Conservation (phyloP, 2,797 vertebrate species). For the Catharus ustulatus region DNA sequence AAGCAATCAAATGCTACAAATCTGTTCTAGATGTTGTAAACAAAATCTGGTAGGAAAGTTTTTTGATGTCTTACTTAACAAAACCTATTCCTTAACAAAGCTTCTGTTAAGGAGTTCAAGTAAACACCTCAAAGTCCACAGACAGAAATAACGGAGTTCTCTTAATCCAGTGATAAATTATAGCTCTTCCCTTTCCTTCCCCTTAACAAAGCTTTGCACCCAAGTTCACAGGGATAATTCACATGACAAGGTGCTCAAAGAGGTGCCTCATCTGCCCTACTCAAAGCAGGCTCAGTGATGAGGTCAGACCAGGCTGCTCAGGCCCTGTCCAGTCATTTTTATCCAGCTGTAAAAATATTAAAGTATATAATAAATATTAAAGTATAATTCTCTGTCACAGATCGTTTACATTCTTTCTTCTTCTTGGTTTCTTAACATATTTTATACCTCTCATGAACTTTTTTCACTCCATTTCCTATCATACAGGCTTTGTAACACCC, state of each 20-base stretch:
- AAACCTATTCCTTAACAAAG: not conserved
- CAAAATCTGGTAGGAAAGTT: not conserved
- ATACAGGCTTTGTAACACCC: not conserved
- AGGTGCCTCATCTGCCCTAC: not conserved
- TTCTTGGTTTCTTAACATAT: not conserved
- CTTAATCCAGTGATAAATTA: not conserved
- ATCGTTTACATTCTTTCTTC: not conserved
- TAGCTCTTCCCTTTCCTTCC: not conserved
- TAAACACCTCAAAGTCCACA: not conserved
- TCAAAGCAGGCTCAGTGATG: not conserved
- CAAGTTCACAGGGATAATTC: not conserved
- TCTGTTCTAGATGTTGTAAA: not conserved
- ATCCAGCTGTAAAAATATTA: not conserved
- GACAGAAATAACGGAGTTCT: not conserved
- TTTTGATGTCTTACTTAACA: not conserved
- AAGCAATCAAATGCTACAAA: accelerated
- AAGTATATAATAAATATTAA: not conserved
- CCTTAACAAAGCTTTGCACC: not conserved
- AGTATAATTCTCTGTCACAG: not conserved
- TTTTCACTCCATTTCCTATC: not conserved
- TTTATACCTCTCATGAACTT: not conserved
- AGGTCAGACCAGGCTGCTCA: not conserved
- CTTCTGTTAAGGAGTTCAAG: not conserved
- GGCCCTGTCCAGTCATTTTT: not conserved
- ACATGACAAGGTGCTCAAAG: not conserved